A percentile compares a stretch with the other conserved stretches of the same genome.
Evolutionary conservation across 2,797 vertebrate species (phyloP).

Genomic region (Clarias laeviceps): DNA sequence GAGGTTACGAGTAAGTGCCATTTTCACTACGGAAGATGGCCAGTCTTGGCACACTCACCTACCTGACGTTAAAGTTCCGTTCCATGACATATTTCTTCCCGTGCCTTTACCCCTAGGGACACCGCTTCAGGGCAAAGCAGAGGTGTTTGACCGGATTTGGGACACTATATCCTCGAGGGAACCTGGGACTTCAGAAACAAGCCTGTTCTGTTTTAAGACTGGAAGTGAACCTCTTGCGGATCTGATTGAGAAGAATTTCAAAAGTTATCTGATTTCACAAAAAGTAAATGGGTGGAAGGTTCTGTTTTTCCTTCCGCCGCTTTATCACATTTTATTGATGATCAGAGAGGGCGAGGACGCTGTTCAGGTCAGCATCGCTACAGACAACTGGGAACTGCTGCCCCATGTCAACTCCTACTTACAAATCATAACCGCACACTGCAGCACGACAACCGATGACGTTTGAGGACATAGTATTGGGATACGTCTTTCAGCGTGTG

Average conservation of each 20-base stretch:
- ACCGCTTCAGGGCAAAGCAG: constrained; percentile 24
- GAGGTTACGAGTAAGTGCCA: constrained; percentile 68
- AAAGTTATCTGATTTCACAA: constrained; percentile 66
- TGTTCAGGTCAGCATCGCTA: constrained; percentile 74
- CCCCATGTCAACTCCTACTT: constrained; percentile 78
- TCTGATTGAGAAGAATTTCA: constrained; percentile 73
- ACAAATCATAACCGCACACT: constrained; percentile 58
- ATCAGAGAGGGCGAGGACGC: constrained; percentile 68
- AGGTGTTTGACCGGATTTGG: constrained; percentile 80
- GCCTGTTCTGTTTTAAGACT: constrained; percentile 80
- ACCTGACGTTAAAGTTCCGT: constrained; percentile 72
- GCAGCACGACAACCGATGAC: not conserved
- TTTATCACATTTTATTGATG: constrained; percentile 76
- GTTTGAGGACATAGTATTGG: not conserved
- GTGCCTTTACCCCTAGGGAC: constrained; percentile 63
- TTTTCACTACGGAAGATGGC: constrained; percentile 78
- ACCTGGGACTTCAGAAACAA: constrained; percentile 55
- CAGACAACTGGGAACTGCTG: constrained; percentile 82
- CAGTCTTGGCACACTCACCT: constrained; percentile 74
- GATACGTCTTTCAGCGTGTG: not conserved
- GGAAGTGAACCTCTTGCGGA: constrained; percentile 56
- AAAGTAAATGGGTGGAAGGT: constrained; percentile 63
- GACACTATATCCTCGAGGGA: constrained; percentile 61
- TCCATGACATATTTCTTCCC: constrained; percentile 78
- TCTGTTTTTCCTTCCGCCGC: constrained; percentile 78